These are phyloP conservation scores for Papilio gigon DNA, from an alignment of 2,888 invertebrate genomes.

Conservation along the genomic window DNA sequence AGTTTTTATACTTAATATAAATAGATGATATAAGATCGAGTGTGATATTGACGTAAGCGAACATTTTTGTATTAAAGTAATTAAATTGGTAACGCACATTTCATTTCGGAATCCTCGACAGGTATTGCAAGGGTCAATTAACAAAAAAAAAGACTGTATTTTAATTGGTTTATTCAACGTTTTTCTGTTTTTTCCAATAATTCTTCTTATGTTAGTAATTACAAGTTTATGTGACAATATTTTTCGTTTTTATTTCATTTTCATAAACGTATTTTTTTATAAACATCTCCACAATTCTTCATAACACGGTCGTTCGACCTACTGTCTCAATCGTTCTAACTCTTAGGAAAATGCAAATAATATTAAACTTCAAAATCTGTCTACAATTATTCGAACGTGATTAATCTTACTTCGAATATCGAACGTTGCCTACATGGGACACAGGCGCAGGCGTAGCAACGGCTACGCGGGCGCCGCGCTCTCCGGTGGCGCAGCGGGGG, in stretches of 20 bases:
- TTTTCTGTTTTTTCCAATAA: conserved; percentile 80
- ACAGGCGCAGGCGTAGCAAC: conserved; percentile 47
- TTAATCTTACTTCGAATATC: conserved; percentile 78
- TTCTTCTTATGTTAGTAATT: conserved; percentile 82
- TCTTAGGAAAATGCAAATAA: conserved; percentile 82
- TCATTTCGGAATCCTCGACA: conserved; percentile 30
- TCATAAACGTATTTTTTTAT: conserved; percentile 82
- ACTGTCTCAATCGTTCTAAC: conserved; percentile 81
- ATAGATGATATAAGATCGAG: conserved; percentile 82
- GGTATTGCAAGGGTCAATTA: conserved; percentile 55
- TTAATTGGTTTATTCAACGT: conserved; percentile 83
- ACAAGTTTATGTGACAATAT: conserved; percentile 82
- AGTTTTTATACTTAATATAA: conserved; percentile 82
- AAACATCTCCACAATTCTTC: conserved; percentile 81
- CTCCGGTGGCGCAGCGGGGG: conserved; percentile 37
- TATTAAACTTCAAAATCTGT: conserved; percentile 79
- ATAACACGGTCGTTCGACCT: conserved; percentile 82
- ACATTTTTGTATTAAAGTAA: conserved; percentile 78
- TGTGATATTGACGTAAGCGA: conserved; percentile 82
- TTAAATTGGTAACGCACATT: conserved; percentile 57
- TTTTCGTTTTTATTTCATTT: conserved; percentile 81
- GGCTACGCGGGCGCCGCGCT: conserved; percentile 38
- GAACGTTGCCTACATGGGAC: conserved; percentile 68
- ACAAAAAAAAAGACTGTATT: conserved; percentile 71
- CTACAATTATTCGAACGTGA: conserved; percentile 79